Percentiles rank a stretch among this genome's conserved stretches.
Conservation (phyloP, 2,113 vertebrate species). For the Labrus mixtus region DNA sequence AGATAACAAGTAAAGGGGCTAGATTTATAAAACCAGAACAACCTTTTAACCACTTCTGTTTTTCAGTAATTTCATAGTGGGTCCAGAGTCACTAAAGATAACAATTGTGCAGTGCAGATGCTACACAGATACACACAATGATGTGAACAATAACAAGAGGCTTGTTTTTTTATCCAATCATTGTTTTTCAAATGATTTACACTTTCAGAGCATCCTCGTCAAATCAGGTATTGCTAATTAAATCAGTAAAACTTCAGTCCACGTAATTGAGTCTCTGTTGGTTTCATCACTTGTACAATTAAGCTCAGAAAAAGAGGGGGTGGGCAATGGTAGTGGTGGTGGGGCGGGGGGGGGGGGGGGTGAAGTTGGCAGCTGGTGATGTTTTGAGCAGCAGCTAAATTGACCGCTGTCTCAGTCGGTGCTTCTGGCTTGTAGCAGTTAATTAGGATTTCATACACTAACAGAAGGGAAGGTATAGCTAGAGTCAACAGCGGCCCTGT, state of each 20-base stretch:
- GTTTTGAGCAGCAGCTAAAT: background rate
- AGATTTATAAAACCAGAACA: background rate
- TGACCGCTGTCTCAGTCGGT: constrained; percentile 4
- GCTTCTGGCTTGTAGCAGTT: constrained; percentile 32
- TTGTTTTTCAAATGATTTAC: background rate
- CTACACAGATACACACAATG: background rate
- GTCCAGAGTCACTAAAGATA: background rate
- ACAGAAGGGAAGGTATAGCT: constrained; percentile 52
- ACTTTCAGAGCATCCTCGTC: background rate
- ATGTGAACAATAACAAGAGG: background rate
- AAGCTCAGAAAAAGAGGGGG: background rate
- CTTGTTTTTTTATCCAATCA: background rate
- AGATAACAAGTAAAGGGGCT: too few species aligned
- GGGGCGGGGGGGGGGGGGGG: too few species aligned
- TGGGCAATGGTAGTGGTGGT: too few species aligned
- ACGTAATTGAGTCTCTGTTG: background rate
- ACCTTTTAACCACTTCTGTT: too few species aligned
- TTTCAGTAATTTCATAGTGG: too few species aligned
- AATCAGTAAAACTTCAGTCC: background rate
- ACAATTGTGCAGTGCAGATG: background rate
- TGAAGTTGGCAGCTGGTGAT: constrained; percentile 13
- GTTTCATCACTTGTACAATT: background rate
- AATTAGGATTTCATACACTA: constrained; percentile 35
- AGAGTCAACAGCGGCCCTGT: constrained; percentile 61
- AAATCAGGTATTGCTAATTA: background rate